phyloP scores from a whole-genome alignment of 2,888 invertebrate genomes.

The Ormyrus rosae region DNA sequence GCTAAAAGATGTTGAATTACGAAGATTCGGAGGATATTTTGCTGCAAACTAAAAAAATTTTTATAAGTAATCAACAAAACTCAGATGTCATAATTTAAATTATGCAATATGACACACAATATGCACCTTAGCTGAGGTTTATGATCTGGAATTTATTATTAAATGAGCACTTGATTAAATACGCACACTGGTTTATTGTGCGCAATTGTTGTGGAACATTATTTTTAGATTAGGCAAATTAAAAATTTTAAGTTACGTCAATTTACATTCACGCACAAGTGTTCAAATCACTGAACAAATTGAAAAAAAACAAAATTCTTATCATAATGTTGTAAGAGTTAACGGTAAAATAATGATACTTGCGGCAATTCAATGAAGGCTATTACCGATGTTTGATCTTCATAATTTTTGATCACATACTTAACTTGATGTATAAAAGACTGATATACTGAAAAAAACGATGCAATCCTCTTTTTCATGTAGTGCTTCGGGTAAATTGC shows the following conservation, averaged over 20 bases:
- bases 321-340: constrained; percentile 6
- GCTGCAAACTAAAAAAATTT: too few species aligned
- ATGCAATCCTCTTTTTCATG: constrained; percentile 6
- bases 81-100: background rate
- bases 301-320: constrained; percentile 20
- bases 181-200: background rate
- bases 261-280: constrained; percentile 33
- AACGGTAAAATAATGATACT: constrained; percentile 10
- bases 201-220: constrained; percentile 10
- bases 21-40: too few species aligned
- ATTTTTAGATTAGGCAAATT: constrained; percentile 25
- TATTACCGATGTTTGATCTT: constrained; percentile 6
- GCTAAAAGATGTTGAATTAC: too few species aligned
- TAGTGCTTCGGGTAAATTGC: background rate
- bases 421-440: constrained; percentile 32
- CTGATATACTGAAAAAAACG: background rate
- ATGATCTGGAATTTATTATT: constrained; percentile 22
- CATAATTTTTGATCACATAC: background rate
- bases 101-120: background rate
- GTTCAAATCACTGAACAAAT: constrained; percentile 31
- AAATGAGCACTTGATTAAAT: constrained; percentile 5
- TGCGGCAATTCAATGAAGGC: constrained; percentile 16
- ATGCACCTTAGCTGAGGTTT: background rate
- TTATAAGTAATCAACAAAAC: too few species aligned
- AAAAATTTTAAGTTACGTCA: constrained; percentile 32